Evolutionary conservation across 2,113 vertebrate species (phyloP).

Genomic region (Carassius gibelio): DNA sequence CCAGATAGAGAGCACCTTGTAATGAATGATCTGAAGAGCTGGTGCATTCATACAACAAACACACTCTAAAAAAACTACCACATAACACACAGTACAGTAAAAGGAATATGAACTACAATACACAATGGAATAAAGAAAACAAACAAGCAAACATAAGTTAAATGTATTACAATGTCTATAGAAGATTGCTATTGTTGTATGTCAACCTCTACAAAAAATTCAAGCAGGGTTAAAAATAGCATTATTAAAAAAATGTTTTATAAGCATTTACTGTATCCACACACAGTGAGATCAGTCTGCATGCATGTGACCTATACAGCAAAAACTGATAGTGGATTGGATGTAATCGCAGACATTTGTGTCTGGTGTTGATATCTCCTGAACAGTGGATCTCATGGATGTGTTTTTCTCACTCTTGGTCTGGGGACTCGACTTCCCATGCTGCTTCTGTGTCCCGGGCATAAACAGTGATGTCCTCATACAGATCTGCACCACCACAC

Average conservation of each 20-base stretch:
- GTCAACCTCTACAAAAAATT: not conserved
- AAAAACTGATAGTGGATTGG: not conserved
- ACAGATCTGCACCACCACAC: slow-evolving; percentile 76
- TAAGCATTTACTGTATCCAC: not conserved
- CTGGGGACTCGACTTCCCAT: slow-evolving; percentile 81
- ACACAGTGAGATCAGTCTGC: not conserved
- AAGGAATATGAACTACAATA: not conserved
- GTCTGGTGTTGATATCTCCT: not conserved
- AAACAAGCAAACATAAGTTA: not conserved
- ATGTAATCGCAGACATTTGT: not conserved
- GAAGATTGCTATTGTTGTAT: not conserved
- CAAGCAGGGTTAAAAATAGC: not conserved
- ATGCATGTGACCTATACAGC: not conserved
- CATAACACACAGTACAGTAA: not conserved
- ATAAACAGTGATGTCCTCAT: slow-evolving; percentile 87
- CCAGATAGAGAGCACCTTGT: not conserved
- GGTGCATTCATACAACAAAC: slow-evolving; percentile 2
- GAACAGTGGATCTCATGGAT: not conserved
- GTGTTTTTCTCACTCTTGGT: slow-evolving; percentile 72
- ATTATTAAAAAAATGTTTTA: not conserved
- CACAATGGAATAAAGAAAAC: not conserved
- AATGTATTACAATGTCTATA: not conserved
- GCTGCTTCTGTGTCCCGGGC: slow-evolving; percentile 75
- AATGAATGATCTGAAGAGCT: not conserved
- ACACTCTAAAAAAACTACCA: not conserved